Conservation (phyloP, 2,888 invertebrate species). For the Selenia dentaria region DNA sequence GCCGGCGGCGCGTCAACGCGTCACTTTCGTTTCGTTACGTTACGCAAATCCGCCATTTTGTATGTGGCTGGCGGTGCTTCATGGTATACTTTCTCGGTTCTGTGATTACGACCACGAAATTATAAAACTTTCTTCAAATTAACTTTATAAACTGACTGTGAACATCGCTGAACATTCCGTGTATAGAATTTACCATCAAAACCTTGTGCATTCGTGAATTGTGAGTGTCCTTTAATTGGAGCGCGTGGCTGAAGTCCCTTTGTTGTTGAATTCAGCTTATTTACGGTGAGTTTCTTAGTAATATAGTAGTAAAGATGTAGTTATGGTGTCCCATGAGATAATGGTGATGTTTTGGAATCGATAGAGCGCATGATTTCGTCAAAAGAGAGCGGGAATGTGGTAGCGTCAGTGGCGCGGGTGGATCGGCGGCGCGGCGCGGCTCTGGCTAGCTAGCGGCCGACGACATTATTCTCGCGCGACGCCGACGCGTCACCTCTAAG, state of each 20-base stretch:
- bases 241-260: constrained; percentile 84
- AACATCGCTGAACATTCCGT: constrained; percentile 63
- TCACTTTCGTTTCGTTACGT: constrained; percentile 81
- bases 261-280: constrained; percentile 81
- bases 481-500: constrained; percentile 71
- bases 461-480: constrained; percentile 67
- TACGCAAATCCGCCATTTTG: constrained; percentile 85
- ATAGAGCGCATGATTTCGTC: constrained; percentile 10
- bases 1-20: constrained; percentile 80
- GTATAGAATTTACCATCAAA: constrained; percentile 59
- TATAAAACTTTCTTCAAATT: constrained; percentile 68
- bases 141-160: constrained; percentile 62
- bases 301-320: constrained; percentile 42
- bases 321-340: constrained; percentile 28
- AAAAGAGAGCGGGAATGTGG: constrained; percentile 43
- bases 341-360: constrained; percentile 34
- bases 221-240: constrained; percentile 82
- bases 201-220: constrained; percentile 79
- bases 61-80: constrained; percentile 83
- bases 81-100: constrained; percentile 73
- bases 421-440: constrained; percentile 53
- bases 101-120: constrained; percentile 75
- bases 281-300: constrained; percentile 72
- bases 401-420: constrained; percentile 68
- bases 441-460: constrained; percentile 61